Conservation (phyloP, 2,797 vertebrate genomes). For the Pempheris klunzingeri region DNA sequence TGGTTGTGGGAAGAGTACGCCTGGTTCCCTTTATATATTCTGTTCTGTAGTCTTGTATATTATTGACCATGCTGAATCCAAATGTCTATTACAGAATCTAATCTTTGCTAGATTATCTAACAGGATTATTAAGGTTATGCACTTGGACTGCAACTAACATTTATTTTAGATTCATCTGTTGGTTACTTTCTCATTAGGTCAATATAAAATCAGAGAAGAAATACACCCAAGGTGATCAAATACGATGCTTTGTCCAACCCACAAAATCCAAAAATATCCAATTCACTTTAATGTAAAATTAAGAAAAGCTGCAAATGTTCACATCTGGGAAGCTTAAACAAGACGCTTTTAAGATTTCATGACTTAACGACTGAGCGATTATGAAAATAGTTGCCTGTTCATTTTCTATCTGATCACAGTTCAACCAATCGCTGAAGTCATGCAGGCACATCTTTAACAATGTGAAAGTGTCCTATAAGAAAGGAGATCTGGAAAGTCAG, state of each 20-base stretch:
- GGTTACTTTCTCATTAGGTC: no score
- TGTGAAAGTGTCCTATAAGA: neutral
- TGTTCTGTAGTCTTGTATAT: neutral
- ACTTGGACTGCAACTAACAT: neutral
- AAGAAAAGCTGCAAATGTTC: neutral
- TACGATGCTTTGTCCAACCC: neutral
- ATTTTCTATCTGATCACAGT: neutral
- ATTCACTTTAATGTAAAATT: neutral
- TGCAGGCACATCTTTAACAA: neutral
- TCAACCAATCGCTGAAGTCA: neutral
- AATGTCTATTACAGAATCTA: neutral
- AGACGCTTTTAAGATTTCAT: neutral
- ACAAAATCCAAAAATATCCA: neutral
- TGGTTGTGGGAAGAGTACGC: neutral
- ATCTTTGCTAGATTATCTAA: neutral
- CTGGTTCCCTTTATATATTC: neutral
- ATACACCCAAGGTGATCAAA: neutral
- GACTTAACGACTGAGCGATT: neutral
- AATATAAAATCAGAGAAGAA: neutral
- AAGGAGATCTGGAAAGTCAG: neutral
- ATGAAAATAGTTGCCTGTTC: neutral
- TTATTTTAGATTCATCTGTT: neutral
- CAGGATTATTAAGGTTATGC: no score
- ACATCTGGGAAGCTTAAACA: constrained; percentile 1
- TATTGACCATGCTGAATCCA: neutral